Conservation (phyloP, 2,797 vertebrate genomes). For the Cheirogaleus major region DNA sequence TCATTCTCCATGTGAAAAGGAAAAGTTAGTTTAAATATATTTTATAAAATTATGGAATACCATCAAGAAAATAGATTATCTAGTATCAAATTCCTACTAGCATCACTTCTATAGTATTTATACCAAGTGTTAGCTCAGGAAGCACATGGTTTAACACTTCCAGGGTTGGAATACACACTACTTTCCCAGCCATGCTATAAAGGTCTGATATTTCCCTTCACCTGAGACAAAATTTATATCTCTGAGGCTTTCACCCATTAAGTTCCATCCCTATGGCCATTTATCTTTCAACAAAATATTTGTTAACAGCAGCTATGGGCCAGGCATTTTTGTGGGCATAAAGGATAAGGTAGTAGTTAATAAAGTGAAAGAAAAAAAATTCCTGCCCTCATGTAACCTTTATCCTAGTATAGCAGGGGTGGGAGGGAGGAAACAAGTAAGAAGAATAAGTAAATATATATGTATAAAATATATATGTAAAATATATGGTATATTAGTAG, state of each 20-base stretch:
- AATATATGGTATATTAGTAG: neutral
- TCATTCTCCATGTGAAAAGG: neutral
- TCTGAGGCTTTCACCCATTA: neutral
- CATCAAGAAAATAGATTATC: conserved; percentile 10
- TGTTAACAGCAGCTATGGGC: neutral
- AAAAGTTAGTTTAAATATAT: neutral
- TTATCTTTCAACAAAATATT: neutral
- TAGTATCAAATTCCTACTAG: neutral
- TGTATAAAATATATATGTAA: too few relatives aligned
- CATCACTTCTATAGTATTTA: neutral
- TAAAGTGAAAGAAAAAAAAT: neutral
- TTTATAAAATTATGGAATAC: conserved; percentile 47
- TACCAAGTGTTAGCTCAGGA: neutral
- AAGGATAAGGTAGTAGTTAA: neutral
- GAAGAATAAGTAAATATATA: neutral
- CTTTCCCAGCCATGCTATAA: neutral
- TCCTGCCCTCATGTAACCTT: neutral
- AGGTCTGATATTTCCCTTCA: neutral
- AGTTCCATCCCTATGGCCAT: neutral
- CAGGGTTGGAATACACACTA: neutral
- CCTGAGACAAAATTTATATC: conserved; percentile 10
- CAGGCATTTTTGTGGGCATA: neutral
- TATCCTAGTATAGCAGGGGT: neutral
- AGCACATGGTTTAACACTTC: neutral
- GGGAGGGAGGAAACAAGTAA: neutral